These are phyloP conservation scores for Cephalopholis sonnerati DNA, from an alignment of 2,113 vertebrate genomes.

Conservation along the genomic window DNA sequence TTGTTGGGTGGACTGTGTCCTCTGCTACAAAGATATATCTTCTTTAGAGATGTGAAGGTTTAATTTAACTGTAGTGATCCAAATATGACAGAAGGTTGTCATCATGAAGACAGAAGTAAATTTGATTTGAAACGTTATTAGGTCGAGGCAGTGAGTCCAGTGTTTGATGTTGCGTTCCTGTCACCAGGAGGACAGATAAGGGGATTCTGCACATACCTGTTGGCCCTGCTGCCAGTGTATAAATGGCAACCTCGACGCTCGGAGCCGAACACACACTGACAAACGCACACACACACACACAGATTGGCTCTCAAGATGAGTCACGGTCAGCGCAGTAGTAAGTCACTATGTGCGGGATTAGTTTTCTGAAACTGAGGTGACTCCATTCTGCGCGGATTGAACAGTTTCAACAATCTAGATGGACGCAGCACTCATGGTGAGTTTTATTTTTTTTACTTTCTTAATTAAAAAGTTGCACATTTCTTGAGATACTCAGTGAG, in stretches of 20 bases:
- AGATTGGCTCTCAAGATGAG: constrained; percentile 50
- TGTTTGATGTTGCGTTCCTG: constrained; percentile 84
- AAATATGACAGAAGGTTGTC: constrained; percentile 60
- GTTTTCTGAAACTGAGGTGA: not conserved
- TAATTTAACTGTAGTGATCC: constrained; percentile 50
- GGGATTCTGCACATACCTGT: constrained; percentile 87
- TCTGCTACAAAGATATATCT: not conserved
- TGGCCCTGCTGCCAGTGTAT: constrained; percentile 70
- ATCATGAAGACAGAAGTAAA: constrained; percentile 58
- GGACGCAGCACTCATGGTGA: constrained; percentile 69
- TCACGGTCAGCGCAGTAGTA: not conserved
- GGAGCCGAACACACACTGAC: constrained; percentile 34
- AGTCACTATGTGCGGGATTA: constrained; percentile 2
- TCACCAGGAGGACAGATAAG: constrained; percentile 83
- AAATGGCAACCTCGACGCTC: constrained; percentile 69
- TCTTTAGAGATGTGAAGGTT: constrained; percentile 4
- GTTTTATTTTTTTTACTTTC: constrained; percentile 18
- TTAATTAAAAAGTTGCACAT: not conserved
- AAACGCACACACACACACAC: constrained; percentile 36
- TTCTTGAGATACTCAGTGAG: constrained; percentile 5
- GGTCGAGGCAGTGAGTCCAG: constrained; percentile 41
- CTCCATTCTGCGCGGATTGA: not conserved
- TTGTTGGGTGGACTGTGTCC: not conserved
- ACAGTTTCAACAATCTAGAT: constrained; percentile 35
- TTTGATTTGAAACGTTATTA: constrained; percentile 74